phyloP scores from a whole-genome alignment of 1,140 invertebrate genomes.

The Procambarus clarkii region DNA sequence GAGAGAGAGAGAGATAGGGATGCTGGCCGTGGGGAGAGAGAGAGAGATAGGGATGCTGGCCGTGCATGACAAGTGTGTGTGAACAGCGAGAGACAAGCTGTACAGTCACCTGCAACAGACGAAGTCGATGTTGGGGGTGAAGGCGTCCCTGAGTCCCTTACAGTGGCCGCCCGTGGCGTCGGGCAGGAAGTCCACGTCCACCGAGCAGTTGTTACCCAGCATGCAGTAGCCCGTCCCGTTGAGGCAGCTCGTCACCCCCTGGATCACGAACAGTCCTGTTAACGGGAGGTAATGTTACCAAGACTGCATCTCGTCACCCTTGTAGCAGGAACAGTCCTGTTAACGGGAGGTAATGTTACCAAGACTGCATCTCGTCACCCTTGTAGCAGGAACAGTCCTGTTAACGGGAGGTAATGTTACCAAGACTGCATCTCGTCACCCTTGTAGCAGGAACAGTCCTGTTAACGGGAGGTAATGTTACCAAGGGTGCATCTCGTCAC shows the following conservation, averaged over 20 bases:
- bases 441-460: neutral
- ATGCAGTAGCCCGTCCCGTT: conserved; percentile 76
- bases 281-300: neutral
- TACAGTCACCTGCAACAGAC: conserved; percentile 76
- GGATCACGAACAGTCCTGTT: conserved; percentile 77
- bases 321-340: too few species aligned
- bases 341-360: too few species aligned
- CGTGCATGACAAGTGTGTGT: too few species aligned
- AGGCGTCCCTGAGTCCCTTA: conserved; percentile 76
- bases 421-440: too few species aligned
- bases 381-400: neutral
- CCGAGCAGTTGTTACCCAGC: conserved; percentile 75
- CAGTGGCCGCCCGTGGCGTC: conserved; percentile 76
- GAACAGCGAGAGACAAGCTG: too few species aligned
- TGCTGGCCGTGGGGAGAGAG: too few species aligned
- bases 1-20: too few species aligned
- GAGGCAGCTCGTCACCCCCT: conserved; percentile 76
- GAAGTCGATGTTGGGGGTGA: conserved; percentile 76
- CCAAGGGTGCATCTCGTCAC: neutral
- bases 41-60: too few species aligned
- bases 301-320: neutral
- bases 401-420: neutral
- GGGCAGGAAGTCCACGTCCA: conserved; percentile 76
- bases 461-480: neutral
- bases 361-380: too few species aligned